Evolutionary conservation across 2,113 vertebrate species (phyloP).

Genomic region (Nesogale talazaci): DNA sequence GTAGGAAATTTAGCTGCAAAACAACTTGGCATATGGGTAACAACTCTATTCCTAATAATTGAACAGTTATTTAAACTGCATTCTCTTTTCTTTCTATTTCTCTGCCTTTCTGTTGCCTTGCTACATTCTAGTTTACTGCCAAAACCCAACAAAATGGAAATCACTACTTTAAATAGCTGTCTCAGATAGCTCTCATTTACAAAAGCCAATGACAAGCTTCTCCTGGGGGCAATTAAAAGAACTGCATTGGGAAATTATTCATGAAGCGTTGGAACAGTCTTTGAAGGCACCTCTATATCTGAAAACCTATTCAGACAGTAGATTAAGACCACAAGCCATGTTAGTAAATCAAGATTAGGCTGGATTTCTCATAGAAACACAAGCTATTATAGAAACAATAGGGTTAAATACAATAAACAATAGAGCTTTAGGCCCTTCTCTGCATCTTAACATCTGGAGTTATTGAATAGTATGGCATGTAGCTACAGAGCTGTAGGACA

Average conservation of each 20-base stretch:
- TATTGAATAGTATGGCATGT: background rate
- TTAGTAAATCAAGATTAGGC: background rate
- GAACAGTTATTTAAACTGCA: background rate
- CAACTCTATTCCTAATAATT: background rate
- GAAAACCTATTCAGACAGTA: background rate
- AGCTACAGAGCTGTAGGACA: background rate
- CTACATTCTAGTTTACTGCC: background rate
- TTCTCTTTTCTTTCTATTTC: background rate
- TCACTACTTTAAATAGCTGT: constrained; percentile 21
- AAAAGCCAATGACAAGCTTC: background rate
- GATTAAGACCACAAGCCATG: background rate
- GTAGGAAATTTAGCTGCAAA: background rate
- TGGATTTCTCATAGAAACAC: background rate
- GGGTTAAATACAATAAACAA: background rate
- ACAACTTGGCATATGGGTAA: background rate
- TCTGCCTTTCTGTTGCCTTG: background rate
- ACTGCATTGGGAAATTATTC: background rate
- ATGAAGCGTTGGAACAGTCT: background rate
- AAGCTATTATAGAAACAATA: background rate
- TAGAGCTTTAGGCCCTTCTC: background rate
- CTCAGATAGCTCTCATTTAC: background rate
- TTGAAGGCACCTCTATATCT: background rate
- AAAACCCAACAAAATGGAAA: background rate
- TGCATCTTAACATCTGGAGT: background rate
- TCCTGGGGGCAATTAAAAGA: background rate